Evolutionary conservation across 2,797 vertebrate genomes (phyloP), one percentile per base, ranked within the genome.

Genomic region (Clarias pachynema): DNA sequence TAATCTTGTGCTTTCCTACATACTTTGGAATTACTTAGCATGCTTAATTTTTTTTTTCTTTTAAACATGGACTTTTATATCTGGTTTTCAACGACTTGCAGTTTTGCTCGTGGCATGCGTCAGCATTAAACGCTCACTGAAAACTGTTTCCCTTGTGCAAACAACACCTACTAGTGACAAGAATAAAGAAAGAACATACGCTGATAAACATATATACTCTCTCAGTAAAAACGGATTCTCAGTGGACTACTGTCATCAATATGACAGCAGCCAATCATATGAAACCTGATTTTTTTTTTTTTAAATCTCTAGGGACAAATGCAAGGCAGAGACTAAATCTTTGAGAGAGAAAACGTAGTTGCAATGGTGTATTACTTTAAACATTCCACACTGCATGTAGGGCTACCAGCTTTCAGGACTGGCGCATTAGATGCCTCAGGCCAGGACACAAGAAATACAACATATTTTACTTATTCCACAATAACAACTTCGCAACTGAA

Each of bases 21-120:
- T 88, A 88, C 88, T 82, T 89, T 84, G 87, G 86, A 87, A 89
- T 90, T 88, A 88, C 85, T 87, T 87, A 84, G 85, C 81, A 77
- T 85, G 75, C 75, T 26, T 65, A 79, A 79, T n/a, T 14, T 62
- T 49, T 70, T 72, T 40, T 49, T 53, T 57, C 31, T 34, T 44
- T 80, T 44, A 24, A 80, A 65, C 78, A 34, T 79, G 14, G 7
- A 63, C 8, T 24, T 24, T 65, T 20, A 37, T 24, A 60, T 18
- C 56, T 37, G 74, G 56, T 59, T 78, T 78, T 37, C 20, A 37
- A 40, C 5, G 24, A 5, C 26, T 1, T 59, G 78, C 78, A 56
- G 69, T 81, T 81, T 70, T 29, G 24, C 56, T 73, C 16, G 18
- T 14, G 40, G 44, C 24, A 79, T 79, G 66, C 31, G 56, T 57